These are phyloP conservation scores for Aphis gossypii DNA, from an alignment of 1,140 invertebrate genomes.

Conservation along the genomic window DNA sequence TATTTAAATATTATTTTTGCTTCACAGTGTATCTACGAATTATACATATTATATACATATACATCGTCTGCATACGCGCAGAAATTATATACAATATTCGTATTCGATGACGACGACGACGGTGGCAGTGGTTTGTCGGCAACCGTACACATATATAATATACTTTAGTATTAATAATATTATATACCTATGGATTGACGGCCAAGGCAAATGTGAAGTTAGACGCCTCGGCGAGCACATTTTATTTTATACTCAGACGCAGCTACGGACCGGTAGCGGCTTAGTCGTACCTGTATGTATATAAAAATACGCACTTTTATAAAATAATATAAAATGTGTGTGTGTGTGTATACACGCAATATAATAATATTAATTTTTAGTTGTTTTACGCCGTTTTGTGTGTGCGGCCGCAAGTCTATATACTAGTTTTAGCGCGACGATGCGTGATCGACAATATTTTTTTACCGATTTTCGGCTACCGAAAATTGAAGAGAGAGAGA, in stretches of 20 bases:
- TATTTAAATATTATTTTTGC: not conserved
- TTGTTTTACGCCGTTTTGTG: not conserved
- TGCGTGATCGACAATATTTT: conserved; percentile 32
- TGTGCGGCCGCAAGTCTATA: not conserved
- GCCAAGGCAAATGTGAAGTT: not conserved
- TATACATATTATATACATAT: not conserved
- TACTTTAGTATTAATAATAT: not conserved
- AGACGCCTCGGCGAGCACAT: conserved; percentile 13
- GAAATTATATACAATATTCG: not conserved
- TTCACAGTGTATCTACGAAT: not conserved
- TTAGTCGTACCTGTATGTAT: not conserved
- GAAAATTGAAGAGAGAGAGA: not conserved
- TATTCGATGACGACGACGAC: not conserved
- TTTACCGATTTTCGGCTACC: not conserved
- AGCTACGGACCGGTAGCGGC: not conserved
- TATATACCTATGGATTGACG: not conserved
- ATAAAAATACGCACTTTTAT: not conserved
- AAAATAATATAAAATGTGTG: not conserved
- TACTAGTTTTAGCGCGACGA: conserved; percentile 43
- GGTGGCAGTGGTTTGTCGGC: not conserved
- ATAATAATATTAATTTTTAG: conserved; percentile 31
- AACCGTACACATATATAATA: not conserved
- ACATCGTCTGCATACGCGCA: not conserved
- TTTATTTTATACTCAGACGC: not conserved
- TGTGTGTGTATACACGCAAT: not conserved